phyloP scores from a whole-genome alignment of 2,888 invertebrate genomes.

The Villa cingulata region DNA sequence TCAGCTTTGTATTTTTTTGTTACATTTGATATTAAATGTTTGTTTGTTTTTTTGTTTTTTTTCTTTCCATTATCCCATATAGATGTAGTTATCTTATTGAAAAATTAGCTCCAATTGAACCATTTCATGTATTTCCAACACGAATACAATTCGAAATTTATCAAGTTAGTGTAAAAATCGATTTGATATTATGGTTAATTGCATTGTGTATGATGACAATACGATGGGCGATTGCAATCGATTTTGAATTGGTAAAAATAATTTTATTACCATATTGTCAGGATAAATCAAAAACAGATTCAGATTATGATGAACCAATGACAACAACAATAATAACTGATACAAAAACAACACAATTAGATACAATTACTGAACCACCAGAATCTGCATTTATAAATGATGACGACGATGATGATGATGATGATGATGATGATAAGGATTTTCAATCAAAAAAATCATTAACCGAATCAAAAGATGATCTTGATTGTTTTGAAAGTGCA shows the following conservation, averaged over 20 bases:
- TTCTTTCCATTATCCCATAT: background rate
- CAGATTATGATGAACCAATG: background rate
- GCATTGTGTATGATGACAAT: slow-evolving; percentile 4
- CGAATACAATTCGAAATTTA: background rate
- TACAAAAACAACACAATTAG: background rate
- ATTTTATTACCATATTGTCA: background rate
- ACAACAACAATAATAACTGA: background rate
- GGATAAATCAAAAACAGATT: background rate
- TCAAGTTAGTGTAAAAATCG: background rate
- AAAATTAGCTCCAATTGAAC: slow-evolving; percentile 20
- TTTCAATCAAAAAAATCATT: too few relatives aligned
- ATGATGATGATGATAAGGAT: too few relatives aligned
- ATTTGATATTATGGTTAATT: background rate
- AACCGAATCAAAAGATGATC: slow-evolving; percentile 2
- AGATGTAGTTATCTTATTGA: slow-evolving; percentile 29
- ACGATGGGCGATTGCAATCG: slow-evolving; percentile 3
- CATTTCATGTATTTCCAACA: background rate
- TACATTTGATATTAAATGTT: background rate
- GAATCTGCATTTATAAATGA: too few relatives aligned
- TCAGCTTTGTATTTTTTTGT: too few relatives aligned
- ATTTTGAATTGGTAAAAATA: slow-evolving; percentile 5
- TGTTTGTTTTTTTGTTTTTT: background rate
- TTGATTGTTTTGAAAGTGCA: slow-evolving; percentile 7
- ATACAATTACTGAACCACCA: too few relatives aligned
- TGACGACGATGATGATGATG: too few relatives aligned